Evolutionary conservation across 2,113 vertebrate species (phyloP).

Genomic region (Cathartes aura): DNA sequence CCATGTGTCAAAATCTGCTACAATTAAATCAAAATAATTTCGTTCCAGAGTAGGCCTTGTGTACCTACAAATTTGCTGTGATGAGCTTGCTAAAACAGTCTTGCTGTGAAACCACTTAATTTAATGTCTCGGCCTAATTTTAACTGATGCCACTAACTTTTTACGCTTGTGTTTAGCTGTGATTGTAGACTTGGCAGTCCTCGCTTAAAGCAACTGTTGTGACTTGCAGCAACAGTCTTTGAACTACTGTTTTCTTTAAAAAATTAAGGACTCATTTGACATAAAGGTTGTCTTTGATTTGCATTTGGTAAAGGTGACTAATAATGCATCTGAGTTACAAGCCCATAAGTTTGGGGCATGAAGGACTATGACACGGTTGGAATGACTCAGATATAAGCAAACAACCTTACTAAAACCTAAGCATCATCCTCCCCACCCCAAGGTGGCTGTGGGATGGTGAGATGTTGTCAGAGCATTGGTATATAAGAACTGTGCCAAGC

Average conservation of each 20-base stretch:
- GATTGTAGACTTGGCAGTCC: not conserved
- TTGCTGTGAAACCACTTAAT: not conserved
- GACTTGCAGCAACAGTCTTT: not conserved
- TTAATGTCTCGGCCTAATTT: not conserved
- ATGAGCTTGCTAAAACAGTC: not conserved
- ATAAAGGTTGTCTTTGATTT: not conserved
- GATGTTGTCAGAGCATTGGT: not conserved
- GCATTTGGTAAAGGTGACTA: not conserved
- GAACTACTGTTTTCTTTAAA: not conserved
- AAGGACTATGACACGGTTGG: not conserved
- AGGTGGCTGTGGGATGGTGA: not conserved
- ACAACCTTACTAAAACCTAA: not conserved
- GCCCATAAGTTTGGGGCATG: not conserved
- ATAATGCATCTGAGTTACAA: not conserved
- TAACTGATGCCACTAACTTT: not conserved
- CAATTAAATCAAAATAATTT: not conserved
- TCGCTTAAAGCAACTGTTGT: not conserved
- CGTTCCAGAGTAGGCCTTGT: not conserved
- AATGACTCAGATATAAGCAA: not conserved
- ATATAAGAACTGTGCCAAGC: not conserved
- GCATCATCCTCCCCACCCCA: not conserved
- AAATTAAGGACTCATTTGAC: not conserved
- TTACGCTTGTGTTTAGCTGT: not conserved
- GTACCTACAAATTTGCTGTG: not conserved
- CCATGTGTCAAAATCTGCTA: not conserved